Evolutionary conservation across 2,888 invertebrate genomes (phyloP), one percentile per base, ranked within the genome.

Genomic region (Rhagophthalmus giganteus): DNA sequence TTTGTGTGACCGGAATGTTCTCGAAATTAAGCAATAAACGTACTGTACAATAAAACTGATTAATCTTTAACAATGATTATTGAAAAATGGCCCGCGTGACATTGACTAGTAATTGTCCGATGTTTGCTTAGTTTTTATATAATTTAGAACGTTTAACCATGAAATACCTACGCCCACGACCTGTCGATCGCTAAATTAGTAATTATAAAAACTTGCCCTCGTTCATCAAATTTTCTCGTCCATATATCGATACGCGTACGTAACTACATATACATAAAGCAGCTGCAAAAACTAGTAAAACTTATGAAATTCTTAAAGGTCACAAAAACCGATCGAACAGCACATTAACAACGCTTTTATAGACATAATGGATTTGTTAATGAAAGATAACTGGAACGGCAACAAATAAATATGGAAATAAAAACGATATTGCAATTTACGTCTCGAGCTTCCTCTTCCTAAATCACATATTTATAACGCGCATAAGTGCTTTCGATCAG

Each of bases 361-460:
- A 47, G 47, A 10, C 16, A 16, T 47, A 38, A 39, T 47, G 32
- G 39, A 31, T 46, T 32, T 13, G 47, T 39, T 39, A 47, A 47
- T 47, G 39, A 47, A 32, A 33, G 24, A 30, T 27, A 47, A 38
- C 38, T 47, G 38, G 39, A 38, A 32, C 30, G 24, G 2, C 16
- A 16, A 13, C 13, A 11, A 10, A 38, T 39, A 47, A 38, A 31
- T 31, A 47, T 47, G 33, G 39, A 32, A 30, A 26, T 46, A 46
- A 45, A 42, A 41, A 41, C 40, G 40, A 32, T 41, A 41, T 41
- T 40, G 40, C 12, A 41, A 12, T 20, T 16, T n/a, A n/a, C 1
- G 20, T 41, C 28, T 32, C 2, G 16, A 9, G 28, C 32, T 39
- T 39, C 39, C 47, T 47, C 33, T 39, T 39, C 47, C 47, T 39